A percentile compares a stretch with the other conserved stretches of the same genome.
Conservation (phyloP, 2,113 vertebrate species). For the Serilophus lunatus region DNA sequence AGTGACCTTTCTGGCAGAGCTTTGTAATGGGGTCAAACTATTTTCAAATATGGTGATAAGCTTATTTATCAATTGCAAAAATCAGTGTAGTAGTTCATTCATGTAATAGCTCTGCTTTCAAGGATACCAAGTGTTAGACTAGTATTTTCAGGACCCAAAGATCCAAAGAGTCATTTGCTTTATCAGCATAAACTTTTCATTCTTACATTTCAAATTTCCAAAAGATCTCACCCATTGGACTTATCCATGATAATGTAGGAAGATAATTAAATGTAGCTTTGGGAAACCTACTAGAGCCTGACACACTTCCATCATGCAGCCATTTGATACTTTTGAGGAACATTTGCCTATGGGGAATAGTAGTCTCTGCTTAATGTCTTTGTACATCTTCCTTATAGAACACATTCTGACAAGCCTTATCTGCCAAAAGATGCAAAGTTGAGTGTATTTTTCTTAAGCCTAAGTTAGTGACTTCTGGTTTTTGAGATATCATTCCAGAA, state of each 20-base stretch:
- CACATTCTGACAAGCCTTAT: not conserved
- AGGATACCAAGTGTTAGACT: not conserved
- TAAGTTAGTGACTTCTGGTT: not conserved
- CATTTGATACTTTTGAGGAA: not conserved
- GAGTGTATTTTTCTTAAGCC: not conserved
- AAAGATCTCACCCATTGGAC: not conserved
- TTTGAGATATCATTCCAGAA: no score
- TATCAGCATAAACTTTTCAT: not conserved
- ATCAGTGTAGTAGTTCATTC: not conserved
- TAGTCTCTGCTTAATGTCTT: not conserved
- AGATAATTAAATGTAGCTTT: no score
- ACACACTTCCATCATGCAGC: not conserved
- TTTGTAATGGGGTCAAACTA: not conserved
- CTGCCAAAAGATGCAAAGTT: not conserved
- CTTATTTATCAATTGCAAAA: not conserved
- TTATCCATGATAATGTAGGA: not conserved
- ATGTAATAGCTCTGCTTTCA: not conserved
- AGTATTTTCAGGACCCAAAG: not conserved
- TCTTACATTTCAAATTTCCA: not conserved
- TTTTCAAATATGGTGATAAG: not conserved
- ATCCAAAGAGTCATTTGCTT: not conserved
- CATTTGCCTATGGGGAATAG: not conserved
- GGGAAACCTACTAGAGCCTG: not conserved
- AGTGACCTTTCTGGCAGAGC: not conserved
- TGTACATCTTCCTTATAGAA: not conserved